Conservation (phyloP, 1,140 invertebrate genomes). For the Drosophila mayri region DNA sequence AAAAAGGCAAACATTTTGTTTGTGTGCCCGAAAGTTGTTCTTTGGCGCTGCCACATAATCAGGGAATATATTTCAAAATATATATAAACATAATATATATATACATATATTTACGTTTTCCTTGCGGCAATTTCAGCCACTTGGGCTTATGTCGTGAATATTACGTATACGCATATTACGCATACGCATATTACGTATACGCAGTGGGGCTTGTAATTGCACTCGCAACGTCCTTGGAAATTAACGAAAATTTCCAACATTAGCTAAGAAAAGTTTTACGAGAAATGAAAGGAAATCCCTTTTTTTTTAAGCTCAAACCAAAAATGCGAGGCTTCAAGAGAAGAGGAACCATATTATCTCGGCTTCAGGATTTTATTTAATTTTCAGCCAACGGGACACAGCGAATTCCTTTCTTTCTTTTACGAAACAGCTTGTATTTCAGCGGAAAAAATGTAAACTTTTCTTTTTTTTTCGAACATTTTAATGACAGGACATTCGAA, state of each 20-base stretch:
- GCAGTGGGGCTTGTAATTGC: slow-evolving; percentile 56
- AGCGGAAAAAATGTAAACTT: slow-evolving; percentile 35
- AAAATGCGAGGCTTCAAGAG: neutral
- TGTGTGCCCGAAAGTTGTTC: slow-evolving; percentile 12
- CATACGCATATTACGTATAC: slow-evolving; percentile 26
- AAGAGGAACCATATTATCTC: slow-evolving; percentile 11
- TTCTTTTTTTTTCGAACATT: slow-evolving; percentile 45
- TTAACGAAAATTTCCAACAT: slow-evolving; percentile 59
- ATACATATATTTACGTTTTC: slow-evolving; percentile 9
- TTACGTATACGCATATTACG: slow-evolving; percentile 8
- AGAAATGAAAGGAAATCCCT: neutral
- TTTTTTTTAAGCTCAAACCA: slow-evolving; percentile 6
- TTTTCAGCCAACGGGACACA: neutral
- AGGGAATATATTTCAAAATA: slow-evolving; percentile 26
- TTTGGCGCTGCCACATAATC: slow-evolving; percentile 25
- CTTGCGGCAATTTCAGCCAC: slow-evolving; percentile 6
- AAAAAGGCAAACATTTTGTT: slow-evolving; percentile 12
- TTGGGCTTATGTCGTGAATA: neutral
- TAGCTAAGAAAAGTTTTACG: slow-evolving; percentile 44
- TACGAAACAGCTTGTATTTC: slow-evolving; percentile 9
- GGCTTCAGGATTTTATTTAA: slow-evolving; percentile 40
- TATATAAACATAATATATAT: neutral
- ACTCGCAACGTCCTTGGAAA: slow-evolving; percentile 30
- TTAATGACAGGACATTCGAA: slow-evolving; percentile 44
- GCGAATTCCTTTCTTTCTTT: neutral